Base-by-base conservation (phyloP, 1,140 invertebrate genomes). In the Pseudomyrmex concolor region DNA sequence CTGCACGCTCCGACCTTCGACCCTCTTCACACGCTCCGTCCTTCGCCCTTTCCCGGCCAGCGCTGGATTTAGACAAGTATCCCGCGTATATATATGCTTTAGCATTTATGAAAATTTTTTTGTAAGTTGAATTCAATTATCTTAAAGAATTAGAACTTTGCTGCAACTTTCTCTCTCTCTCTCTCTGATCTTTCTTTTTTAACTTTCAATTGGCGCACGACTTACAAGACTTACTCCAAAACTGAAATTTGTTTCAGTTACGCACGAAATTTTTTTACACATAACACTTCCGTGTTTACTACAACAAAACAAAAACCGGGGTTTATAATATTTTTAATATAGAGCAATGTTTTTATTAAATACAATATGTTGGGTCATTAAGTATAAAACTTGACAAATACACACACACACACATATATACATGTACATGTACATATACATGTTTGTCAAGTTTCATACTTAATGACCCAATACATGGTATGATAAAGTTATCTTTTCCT, bases 1-100 rank as follows among this genome's bases (percentile, higher is more conserved):
- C 8, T n/a, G 63, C 48, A 54, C 45, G 68, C 5, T 50, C 68
- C 80, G 67, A 67, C 76, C 72, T 54, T 68, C 59, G 25, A 45
- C 73, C 12, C 55, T 34, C 54, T 73, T 86, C 19, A 34, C 34
- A 43, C 25, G 3, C 17, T 4, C 2, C 5, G 25, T 34, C 34
- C 50, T 10, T 13, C 34, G 25, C 15, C 15, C 19, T 78, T 70
- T 15, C 48, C 19, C 12, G 19, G 8, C 54, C 64, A 25, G 34
- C 17, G 74, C 43, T 48, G 64, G 54, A 70, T 68, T 77, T 48
- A 78, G 64, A 25, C 70, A 68, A 15, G 34, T 15, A 10, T 4
- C 7, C 51, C 34, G 5, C 34, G 34, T 3, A 3, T 25, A 17
- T 3, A 3, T 25, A 17, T 13, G 17, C 15, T 45, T 57, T 68